Evolutionary conservation across 2,888 invertebrate species (phyloP).

Genomic region (Cataglyphis albicans): DNA sequence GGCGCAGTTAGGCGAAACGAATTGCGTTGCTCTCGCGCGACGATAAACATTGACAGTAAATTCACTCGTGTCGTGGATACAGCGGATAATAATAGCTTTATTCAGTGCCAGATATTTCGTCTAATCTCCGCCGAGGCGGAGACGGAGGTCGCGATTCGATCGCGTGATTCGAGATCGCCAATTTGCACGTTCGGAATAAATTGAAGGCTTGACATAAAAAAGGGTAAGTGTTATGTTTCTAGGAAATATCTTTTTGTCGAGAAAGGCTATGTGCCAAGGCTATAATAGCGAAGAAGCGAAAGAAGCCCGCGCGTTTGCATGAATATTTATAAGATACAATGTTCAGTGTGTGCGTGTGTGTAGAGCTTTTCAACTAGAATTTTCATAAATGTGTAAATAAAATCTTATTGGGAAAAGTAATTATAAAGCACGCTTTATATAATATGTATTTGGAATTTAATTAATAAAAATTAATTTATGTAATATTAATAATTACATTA

Average conservation of each 20-base stretch:
- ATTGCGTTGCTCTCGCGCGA: conserved; percentile 30
- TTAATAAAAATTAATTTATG: not conserved
- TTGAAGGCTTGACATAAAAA: conserved; percentile 31
- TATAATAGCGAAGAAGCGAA: not conserved
- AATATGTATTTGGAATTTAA: not conserved
- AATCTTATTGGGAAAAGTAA: not conserved
- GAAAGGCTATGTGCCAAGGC: not conserved
- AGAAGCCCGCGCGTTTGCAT: not conserved
- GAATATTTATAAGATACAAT: conserved; percentile 1
- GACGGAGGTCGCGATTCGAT: conserved; percentile 44
- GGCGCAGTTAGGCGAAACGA: conserved; percentile 43
- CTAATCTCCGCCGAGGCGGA: conserved; percentile 33
- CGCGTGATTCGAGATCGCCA: conserved; percentile 30
- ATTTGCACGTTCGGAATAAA: conserved; percentile 28
- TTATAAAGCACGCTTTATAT: not conserved
- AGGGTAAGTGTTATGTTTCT: not conserved
- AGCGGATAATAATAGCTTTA: conserved; percentile 33
- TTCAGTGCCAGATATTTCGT: conserved; percentile 15
- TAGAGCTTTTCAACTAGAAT: not conserved
- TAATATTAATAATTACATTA: no score
- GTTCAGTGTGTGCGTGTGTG: not conserved
- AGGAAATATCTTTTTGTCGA: conserved; percentile 17
- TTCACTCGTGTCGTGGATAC: conserved; percentile 59
- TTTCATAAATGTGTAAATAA: not conserved
- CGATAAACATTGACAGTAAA: conserved; percentile 35